Evolutionary conservation across 2,113 vertebrate species (phyloP), one percentile per base, ranked within the genome.

Genomic region (Nicator chloris): DNA sequence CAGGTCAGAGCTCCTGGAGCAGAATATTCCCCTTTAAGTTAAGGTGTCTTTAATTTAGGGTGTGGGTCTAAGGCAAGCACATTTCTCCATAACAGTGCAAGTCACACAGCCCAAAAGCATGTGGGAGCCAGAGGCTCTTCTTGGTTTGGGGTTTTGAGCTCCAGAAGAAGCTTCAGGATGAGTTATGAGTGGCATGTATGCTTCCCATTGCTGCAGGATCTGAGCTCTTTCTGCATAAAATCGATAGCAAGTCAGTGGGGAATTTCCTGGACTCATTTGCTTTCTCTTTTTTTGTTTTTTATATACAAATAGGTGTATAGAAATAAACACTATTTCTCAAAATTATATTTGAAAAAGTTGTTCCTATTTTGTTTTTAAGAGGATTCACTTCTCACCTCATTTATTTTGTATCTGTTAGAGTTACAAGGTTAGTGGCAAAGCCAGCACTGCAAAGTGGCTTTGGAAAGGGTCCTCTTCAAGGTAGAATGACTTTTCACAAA

Each of bases 111-210:
- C 33, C 63, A 59, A 44, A 86, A 80, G 30, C 63, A 73, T 27
- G 28, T 80, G 84, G 35, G 42, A 90, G 30, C 26, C 93, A 94
- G 78, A 94, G 37, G 13, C 51, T 77, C 53, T 20, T 91, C 57
- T 90, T 82, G 70, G 54, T 70, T 84, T 6, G 1, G 45, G n/a
- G 26, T n/a, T 80, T 92, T 82, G 54, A 86, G 57, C 28, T 84
- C 44, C 40, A 88, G 60, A 72, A 93, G 76, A 71, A 85, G 53
- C 82, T 93, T 92, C 78, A 77, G 93, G 59, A 86, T 88, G 59
- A 61, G 56, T 71, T 50, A 40, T 0, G 11, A 21, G 24, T 33
- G 79, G 28, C 50, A 27, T 6, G 28, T 35, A 15, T 6, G 6
- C 15, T 79, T 80, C 53, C 35, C 50, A 22, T 47, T 47, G 20